Evolutionary conservation across 2,113 vertebrate species (phyloP), one percentile per base, ranked within the genome.

Genomic region (Colinus virginianus): DNA sequence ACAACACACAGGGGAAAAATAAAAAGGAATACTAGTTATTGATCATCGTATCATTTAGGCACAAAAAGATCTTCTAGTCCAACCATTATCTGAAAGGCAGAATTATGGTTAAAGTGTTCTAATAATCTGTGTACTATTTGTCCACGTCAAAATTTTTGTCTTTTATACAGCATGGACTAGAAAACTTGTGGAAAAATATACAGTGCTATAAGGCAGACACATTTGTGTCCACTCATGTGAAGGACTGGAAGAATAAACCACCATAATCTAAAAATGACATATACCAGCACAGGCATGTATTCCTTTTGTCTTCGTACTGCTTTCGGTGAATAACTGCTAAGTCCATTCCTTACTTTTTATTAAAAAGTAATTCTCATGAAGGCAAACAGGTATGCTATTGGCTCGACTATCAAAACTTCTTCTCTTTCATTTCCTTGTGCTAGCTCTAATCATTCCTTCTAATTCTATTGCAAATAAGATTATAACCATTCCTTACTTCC

Each of bases 351-450:
- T 49, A 49, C n/a, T 83, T 88, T 46, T 72, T 70, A 77, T 58
- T 42, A 92, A 62, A 81, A 90, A 45, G 11, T 38, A 77, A 74
- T 55, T 79, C 12, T 74, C 79, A 66, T 38, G 26, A 74, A 78
- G 69, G 22, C 10, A 74, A 45, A 32, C 4, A 51, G 21, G 7
- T 67, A 71, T 11, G 34, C 68, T 83, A 79, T 58, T 66, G 45
- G 49, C 74, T 19, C 12, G 9, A 45, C 34, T 85, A 36, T 55
- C 42, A 43, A 34, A 67, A 88, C 19, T 11, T n/a, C 34, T 42
- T 4, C 22, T 76, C 22, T 48, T 55, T 72, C 46, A 70, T 71
- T 83, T 88, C 28, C 61, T 58, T 34, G 11, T 55, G 23, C 23
- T 80, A 21, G 59, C 48, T 83, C 16, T 42, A 79, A 80, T 23